Percentiles rank a stretch among this genome's conserved stretches.
phyloP scores from a whole-genome alignment of 2,888 invertebrate species.

The Stenoptilia bipunctidactyla region DNA sequence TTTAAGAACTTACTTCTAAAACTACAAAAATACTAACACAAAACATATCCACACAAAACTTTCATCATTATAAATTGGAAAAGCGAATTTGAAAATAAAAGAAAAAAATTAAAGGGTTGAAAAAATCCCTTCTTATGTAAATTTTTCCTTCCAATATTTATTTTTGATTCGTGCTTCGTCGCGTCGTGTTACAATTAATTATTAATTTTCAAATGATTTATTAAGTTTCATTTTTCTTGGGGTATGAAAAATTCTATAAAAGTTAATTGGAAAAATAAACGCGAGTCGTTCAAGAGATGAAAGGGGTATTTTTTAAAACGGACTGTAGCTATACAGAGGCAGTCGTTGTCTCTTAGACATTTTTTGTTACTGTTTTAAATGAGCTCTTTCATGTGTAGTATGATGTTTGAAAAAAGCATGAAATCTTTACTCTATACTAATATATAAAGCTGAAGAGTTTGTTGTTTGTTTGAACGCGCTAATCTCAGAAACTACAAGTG shows the following conservation, averaged over 20 bases:
- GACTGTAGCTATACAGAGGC: no score
- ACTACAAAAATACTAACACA: no score
- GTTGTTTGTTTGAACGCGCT: no score
- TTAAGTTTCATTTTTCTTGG: slow-evolving; percentile 36
- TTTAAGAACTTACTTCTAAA: no score
- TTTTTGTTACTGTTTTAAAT: no score
- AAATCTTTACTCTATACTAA: no score
- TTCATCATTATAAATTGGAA: slow-evolving; percentile 11
- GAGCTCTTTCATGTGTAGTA: no score
- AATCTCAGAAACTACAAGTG: no score
- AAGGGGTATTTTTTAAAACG: slow-evolving; percentile 13
- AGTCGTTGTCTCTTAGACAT: no score
- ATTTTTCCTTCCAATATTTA: slow-evolving; percentile 42
- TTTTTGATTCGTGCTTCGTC: slow-evolving; percentile 53
- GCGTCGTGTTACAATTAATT: slow-evolving; percentile 51
- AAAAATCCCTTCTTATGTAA: slow-evolving; percentile 58
- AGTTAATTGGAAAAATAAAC: slow-evolving; percentile 47
- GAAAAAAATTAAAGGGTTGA: slow-evolving; percentile 22
- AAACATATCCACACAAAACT: slow-evolving; percentile 23
- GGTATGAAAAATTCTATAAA: slow-evolving; percentile 47
- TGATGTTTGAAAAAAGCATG: no score
- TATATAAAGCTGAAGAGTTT: no score
- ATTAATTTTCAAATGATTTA: slow-evolving; percentile 67
- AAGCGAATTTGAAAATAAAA: slow-evolving; percentile 3
- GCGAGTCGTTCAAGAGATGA: slow-evolving; percentile 48